Evolutionary conservation across 53 echinoderm and acorn worm species (phyloP).

Genomic region (Luidia sarsii): DNA sequence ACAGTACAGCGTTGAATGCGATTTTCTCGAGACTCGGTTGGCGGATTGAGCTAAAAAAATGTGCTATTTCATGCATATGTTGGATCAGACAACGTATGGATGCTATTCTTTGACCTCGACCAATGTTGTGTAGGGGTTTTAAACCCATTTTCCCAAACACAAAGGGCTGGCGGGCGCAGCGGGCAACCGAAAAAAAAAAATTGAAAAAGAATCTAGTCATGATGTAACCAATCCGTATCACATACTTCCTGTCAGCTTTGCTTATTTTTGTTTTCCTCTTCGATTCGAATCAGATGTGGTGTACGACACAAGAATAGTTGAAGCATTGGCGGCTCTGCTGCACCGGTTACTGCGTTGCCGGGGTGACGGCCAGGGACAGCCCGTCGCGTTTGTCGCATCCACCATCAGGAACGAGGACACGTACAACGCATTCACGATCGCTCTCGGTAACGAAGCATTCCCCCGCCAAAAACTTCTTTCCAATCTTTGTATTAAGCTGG

Average conservation of each 20-base stretch:
- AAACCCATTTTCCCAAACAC: too few species aligned
- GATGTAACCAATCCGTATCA: neutral
- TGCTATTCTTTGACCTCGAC: too few species aligned
- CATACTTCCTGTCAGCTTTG: too few species aligned
- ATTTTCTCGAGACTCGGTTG: too few species aligned
- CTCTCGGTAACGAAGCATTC: conserved; percentile 71
- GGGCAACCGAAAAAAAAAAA: neutral
- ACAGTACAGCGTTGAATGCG: too few species aligned
- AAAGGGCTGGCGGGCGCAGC: neutral
- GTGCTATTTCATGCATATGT: too few species aligned
- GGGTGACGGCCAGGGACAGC: neutral
- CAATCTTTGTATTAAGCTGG: too few species aligned
- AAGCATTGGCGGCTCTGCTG: conserved; percentile 56
- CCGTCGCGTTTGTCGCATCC: conserved; percentile 69
- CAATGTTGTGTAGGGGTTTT: too few species aligned
- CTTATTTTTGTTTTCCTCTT: neutral
- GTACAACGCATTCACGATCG: conserved; percentile 46
- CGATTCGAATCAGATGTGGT: conserved; percentile 63
- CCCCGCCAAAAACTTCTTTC: too few species aligned
- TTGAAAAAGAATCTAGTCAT: neutral
- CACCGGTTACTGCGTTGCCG: conserved; percentile 27
- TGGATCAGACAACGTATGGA: too few species aligned
- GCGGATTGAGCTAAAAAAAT: too few species aligned
- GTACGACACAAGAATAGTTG: conserved; percentile 65
- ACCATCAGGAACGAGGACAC: conserved; percentile 73